These are phyloP conservation scores for Zoanthus sociatus DNA, from an alignment of 92 coral and sea anemone species.

Conservation along the genomic window DNA sequence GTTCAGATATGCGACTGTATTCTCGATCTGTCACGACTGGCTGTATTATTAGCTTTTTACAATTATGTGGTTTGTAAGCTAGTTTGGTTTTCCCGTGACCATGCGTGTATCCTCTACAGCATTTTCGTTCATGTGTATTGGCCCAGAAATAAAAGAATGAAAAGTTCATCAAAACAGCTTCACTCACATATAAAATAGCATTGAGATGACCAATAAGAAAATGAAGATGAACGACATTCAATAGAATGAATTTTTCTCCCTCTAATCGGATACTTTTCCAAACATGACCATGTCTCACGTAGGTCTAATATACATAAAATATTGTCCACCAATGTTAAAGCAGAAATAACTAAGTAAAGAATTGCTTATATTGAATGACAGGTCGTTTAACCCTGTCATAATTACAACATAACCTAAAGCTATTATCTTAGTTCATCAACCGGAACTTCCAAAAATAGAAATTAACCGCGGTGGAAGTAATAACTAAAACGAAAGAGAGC, in stretches of 20 bases:
- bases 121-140: slow-evolving; percentile 28
- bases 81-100: slow-evolving; percentile 31
- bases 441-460: slow-evolving; percentile 46
- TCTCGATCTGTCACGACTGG: slow-evolving; percentile 37
- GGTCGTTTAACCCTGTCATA: slow-evolving; percentile 27
- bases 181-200: background rate
- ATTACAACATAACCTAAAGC: slow-evolving; percentile 14
- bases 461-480: background rate
- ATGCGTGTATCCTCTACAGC: slow-evolving; percentile 13
- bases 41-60: slow-evolving; percentile 17
- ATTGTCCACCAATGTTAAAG: slow-evolving; percentile 16
- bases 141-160: slow-evolving; percentile 4
- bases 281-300: slow-evolving; percentile 34
- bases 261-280: background rate
- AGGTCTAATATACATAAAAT: slow-evolving; percentile 37
- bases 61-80: slow-evolving; percentile 29
- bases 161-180: background rate
- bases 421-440: slow-evolving; percentile 14
- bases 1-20: slow-evolving; percentile 24
- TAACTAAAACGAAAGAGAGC: background rate
- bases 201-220: background rate
- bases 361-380: slow-evolving; percentile 21
- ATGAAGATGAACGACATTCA: background rate
- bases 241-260: background rate
- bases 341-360: slow-evolving; percentile 25